These are phyloP conservation scores for Griposia aprilina DNA, from an alignment of 2,888 invertebrate species.

Conservation along the genomic window DNA sequence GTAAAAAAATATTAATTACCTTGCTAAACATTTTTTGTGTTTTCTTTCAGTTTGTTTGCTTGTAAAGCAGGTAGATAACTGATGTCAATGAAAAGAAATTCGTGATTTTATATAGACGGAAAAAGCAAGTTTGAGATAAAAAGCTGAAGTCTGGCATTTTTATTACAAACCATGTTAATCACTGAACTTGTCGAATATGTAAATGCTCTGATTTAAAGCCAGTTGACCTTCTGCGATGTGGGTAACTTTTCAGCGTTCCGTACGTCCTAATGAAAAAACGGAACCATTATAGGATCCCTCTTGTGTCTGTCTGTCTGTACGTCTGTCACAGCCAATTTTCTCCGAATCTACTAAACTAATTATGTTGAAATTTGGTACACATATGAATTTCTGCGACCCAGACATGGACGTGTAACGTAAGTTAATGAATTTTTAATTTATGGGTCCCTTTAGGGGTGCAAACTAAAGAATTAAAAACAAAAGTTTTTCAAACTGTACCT, in stretches of 20 bases:
- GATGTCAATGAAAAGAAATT: conserved; percentile 26
- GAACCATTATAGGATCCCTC: no score
- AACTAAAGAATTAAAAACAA: no score
- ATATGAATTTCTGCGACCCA: no score
- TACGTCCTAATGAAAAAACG: no score
- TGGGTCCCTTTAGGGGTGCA: no score
- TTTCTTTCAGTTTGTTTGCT: not conserved
- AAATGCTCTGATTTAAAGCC: conserved; percentile 36
- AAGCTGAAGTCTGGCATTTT: not conserved
- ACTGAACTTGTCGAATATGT: conserved; percentile 20
- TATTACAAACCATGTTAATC: conserved; percentile 13
- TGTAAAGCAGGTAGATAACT: conserved; percentile 14
- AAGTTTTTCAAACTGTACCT: no score
- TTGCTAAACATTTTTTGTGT: conserved; percentile 26
- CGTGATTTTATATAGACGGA: conserved; percentile 27
- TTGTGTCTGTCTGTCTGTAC: no score
- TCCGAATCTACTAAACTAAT: no score
- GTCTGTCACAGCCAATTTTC: no score
- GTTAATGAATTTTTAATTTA: no score
- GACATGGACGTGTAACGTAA: no score
- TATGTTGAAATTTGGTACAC: no score
- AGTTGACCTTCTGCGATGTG: conserved; percentile 14
- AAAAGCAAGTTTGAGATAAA: conserved; percentile 35
- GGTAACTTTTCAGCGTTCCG: not conserved
- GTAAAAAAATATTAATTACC: conserved; percentile 12